These are phyloP conservation scores for Hypsibius dujardini DNA, from an alignment of 1,140 invertebrate species.

Conservation along the genomic window DNA sequence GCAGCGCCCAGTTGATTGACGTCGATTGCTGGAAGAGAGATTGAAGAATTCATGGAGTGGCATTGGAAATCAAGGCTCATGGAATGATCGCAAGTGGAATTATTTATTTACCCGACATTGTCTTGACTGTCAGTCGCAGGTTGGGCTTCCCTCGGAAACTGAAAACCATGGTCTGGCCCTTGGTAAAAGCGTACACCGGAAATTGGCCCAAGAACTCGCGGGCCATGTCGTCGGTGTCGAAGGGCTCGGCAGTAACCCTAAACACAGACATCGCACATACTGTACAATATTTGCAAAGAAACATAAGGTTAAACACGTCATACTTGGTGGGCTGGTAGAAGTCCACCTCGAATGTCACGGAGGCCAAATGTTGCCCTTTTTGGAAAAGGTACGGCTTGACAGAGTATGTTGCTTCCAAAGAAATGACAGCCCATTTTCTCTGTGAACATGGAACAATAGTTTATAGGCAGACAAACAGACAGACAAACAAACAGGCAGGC, in stretches of 20 bases:
- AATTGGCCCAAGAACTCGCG: conserved; percentile 77
- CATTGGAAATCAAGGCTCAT: neutral
- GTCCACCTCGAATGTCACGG: conserved; percentile 68
- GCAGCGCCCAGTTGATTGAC: conserved; percentile 60
- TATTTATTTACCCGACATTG: conserved; percentile 53
- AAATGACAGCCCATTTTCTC: conserved; percentile 85
- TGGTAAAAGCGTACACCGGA: conserved; percentile 68
- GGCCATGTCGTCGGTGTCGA: conserved; percentile 89
- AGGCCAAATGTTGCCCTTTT: conserved; percentile 58
- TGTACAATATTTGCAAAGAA: conserved; percentile 23
- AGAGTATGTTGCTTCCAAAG: conserved; percentile 63
- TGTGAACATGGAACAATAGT: conserved; percentile 35
- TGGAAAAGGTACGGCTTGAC: conserved; percentile 58
- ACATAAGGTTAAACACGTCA: no score
- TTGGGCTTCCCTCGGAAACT: conserved; percentile 70
- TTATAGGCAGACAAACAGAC: conserved; percentile 16
- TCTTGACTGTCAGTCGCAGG: conserved; percentile 62
- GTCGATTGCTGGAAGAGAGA: conserved; percentile 26
- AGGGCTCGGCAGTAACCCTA: conserved; percentile 65
- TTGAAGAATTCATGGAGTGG: conserved; percentile 18
- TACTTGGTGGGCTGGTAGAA: conserved; percentile 83
- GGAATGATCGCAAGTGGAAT: conserved; percentile 10
- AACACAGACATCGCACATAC: conserved; percentile 25
- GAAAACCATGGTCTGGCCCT: conserved; percentile 75
- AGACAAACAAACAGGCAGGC: no score